phyloP scores from a whole-genome alignment of 2,888 invertebrate genomes.

The Pollenia griseotomentosa region DNA sequence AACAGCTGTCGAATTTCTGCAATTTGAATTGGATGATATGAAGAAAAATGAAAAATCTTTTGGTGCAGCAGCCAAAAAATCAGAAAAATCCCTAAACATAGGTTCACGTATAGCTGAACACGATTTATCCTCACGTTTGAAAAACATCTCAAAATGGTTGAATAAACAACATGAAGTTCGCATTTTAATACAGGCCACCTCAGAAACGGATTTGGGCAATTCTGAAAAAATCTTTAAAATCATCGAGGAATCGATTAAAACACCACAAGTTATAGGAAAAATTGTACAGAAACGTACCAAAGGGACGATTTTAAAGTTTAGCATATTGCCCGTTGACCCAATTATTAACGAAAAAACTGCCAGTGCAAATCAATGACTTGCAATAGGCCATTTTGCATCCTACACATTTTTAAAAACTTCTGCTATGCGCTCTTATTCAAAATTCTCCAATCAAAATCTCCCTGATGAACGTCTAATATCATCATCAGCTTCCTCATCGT shows the following conservation, averaged over 20 bases:
- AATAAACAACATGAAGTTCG: conserved; percentile 88
- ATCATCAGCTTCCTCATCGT: conserved; percentile 15
- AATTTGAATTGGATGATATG: conserved; percentile 84
- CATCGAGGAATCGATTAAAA: conserved; percentile 85
- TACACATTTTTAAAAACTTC: neutral
- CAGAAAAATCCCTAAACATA: conserved; percentile 88
- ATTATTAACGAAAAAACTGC: neutral
- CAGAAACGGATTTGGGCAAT: conserved; percentile 74
- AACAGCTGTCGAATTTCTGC: conserved; percentile 87
- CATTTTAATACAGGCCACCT: conserved; percentile 79
- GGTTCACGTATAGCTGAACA: conserved; percentile 87
- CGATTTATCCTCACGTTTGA: conserved; percentile 87
- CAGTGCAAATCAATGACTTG: conserved; percentile 56
- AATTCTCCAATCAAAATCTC: neutral
- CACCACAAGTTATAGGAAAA: conserved; percentile 84
- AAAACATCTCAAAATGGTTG: conserved; percentile 88
- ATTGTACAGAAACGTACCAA: conserved; percentile 88
- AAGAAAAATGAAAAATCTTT: conserved; percentile 37
- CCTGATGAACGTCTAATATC: conserved; percentile 17
- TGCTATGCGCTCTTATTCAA: conserved; percentile 35
- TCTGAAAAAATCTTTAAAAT: conserved; percentile 86
- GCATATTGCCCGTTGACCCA: conserved; percentile 85
- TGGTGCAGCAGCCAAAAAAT: conserved; percentile 83
- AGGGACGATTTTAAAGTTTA: conserved; percentile 87
- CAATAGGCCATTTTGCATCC: conserved; percentile 11